A percentile compares a stretch with the other conserved stretches of the same genome.
phyloP scores from a whole-genome alignment of 2,113 vertebrate species.

The Uria lomvia region DNA sequence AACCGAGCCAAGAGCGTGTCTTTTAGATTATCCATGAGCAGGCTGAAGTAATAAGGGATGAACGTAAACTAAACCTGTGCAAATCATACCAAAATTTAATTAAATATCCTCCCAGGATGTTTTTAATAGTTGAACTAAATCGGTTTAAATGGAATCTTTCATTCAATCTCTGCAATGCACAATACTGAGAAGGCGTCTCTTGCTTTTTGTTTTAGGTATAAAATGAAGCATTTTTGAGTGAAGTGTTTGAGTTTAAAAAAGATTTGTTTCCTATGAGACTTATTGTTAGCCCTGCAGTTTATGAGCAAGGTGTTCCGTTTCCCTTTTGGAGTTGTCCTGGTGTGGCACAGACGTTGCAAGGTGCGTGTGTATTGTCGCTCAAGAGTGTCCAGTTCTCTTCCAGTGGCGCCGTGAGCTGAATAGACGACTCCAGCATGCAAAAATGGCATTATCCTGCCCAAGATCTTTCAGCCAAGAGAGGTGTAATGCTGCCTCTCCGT shows the following conservation, averaged over 20 bases:
- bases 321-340: not conserved
- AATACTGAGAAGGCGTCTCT: not conserved
- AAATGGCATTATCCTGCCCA: not conserved
- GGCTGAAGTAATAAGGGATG: not conserved
- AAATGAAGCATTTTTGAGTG: not conserved
- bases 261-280: not conserved
- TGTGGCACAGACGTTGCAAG: not conserved
- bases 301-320: not conserved
- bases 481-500: accelerated
- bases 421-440: accelerated
- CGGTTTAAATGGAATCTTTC: not conserved
- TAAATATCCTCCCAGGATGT: not conserved
- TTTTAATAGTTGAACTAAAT: not conserved
- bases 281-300: not conserved
- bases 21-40: not conserved
- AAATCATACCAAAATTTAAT: not conserved
- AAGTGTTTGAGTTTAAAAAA: not conserved
- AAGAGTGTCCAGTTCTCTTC: not conserved
- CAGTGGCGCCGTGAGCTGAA: not conserved
- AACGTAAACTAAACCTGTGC: not conserved
- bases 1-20: accelerated
- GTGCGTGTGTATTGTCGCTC: not conserved
- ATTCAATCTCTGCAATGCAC: not conserved
- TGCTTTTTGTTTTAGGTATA: not conserved
- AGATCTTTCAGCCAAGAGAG: not conserved